Conservation (phyloP, 2,797 vertebrate genomes). For the Eleutherodactylus coqui region DNA sequence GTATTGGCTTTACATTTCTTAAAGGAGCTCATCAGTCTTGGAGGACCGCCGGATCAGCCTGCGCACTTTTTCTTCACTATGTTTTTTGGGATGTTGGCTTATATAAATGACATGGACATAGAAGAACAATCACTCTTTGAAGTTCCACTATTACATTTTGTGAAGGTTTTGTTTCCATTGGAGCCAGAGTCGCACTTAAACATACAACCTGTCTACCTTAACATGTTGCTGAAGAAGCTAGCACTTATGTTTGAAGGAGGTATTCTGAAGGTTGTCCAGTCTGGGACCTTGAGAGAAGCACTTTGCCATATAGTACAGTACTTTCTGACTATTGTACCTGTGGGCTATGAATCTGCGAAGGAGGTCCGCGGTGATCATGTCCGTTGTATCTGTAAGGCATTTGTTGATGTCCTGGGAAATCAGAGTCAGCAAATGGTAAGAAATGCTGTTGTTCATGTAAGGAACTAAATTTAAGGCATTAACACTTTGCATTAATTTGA, state of each 20-base stretch:
- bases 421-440: slow-evolving; percentile 82
- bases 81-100: slow-evolving; percentile 83
- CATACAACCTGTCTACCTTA: slow-evolving; percentile 87
- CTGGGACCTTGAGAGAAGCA: slow-evolving; percentile 78
- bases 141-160: slow-evolving; percentile 81
- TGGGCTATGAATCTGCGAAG: slow-evolving; percentile 82
- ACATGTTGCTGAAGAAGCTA: slow-evolving; percentile 86
- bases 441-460: slow-evolving; percentile 21
- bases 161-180: slow-evolving; percentile 80
- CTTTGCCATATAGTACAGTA: slow-evolving; percentile 87
- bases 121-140: slow-evolving; percentile 75
- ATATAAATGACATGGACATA: slow-evolving; percentile 68
- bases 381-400: slow-evolving; percentile 79
- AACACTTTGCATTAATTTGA: too few species aligned
- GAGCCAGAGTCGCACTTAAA: slow-evolving; percentile 70
- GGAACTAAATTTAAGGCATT: too few species aligned
- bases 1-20: slow-evolving; percentile 79
- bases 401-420: slow-evolving; percentile 82
- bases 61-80: slow-evolving; percentile 84
- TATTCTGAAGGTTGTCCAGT: slow-evolving; percentile 72
- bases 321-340: slow-evolving; percentile 82
- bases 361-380: slow-evolving; percentile 80
- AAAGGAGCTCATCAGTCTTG: slow-evolving; percentile 80
- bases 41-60: slow-evolving; percentile 82
- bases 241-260: slow-evolving; percentile 78